Conservation (phyloP, 2,888 invertebrate species). For the Dryomyza anilis region DNA sequence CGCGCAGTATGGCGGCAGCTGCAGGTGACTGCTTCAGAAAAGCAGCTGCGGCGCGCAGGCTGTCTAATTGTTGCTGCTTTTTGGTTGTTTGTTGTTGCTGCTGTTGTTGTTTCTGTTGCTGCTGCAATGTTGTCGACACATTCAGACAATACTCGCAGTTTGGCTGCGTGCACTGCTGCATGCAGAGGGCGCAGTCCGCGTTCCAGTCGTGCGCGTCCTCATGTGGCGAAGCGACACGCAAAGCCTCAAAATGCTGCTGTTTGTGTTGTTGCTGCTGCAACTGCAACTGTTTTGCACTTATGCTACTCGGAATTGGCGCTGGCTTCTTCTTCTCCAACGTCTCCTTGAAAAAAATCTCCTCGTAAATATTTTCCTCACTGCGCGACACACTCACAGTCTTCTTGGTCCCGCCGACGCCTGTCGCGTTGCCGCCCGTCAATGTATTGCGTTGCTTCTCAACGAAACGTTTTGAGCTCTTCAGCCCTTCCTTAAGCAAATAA, state of each 20-base stretch:
- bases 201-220: conserved; percentile 43
- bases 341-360: conserved; percentile 59
- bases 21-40: conserved; percentile 28
- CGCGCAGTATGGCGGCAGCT: conserved; percentile 16
- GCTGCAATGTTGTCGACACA: conserved; percentile 6
- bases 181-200: conserved; percentile 57
- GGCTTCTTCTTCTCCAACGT: not conserved
- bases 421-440: conserved; percentile 22
- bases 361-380: conserved; percentile 61
- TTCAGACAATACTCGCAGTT: conserved; percentile 57
- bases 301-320: conserved; percentile 23
- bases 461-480: conserved; percentile 58
- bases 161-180: conserved; percentile 57
- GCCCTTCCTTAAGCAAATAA: conserved; percentile 59
- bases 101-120: conserved; percentile 20
- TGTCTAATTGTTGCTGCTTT: conserved; percentile 36
- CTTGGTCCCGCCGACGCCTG: conserved; percentile 10
- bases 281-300: conserved; percentile 25
- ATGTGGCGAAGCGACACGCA: conserved; percentile 12
- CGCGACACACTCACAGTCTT: too few species aligned
- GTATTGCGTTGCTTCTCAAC: conserved; percentile 48
- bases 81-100: conserved; percentile 6
- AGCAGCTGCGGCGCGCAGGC: too few species aligned
- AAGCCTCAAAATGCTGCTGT: conserved; percentile 25
- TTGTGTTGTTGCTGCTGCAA: conserved; percentile 36